These are phyloP conservation scores for Ferrisia virgata DNA, from an alignment of 2,888 invertebrate species.

Conservation along the genomic window DNA sequence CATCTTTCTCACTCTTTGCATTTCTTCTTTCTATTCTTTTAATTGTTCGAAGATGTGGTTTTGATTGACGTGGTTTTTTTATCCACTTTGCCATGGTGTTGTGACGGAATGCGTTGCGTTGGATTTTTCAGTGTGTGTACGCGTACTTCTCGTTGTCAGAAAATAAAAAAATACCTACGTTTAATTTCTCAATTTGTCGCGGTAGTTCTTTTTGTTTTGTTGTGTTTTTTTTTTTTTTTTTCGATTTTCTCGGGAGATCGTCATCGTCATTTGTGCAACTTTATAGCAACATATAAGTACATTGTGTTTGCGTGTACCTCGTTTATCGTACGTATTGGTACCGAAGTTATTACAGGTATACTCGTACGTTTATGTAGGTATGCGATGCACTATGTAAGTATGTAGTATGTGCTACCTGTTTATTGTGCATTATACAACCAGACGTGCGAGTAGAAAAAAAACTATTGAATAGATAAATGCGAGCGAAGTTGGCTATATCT, in stretches of 20 bases:
- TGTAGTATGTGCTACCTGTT: no score
- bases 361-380: neutral
- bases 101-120: conserved; percentile 3
- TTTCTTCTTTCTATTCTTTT: conserved; percentile 2
- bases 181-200: conserved; percentile 11
- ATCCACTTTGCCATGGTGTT: neutral
- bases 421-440: neutral
- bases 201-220: no score
- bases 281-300: no score
- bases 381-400: neutral
- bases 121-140: neutral
- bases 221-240: neutral
- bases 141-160: neutral
- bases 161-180: neutral
- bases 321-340: neutral
- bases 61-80: conserved; percentile 17
- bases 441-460: neutral
- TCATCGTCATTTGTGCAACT: neutral
- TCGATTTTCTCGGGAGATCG: neutral
- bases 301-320: neutral
- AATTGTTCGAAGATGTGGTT: neutral
- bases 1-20: neutral
- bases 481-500: neutral
- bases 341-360: neutral
- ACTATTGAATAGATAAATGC: neutral